phyloP scores from a whole-genome alignment of 1,140 invertebrate species.

The Drosophila setifemur region DNA sequence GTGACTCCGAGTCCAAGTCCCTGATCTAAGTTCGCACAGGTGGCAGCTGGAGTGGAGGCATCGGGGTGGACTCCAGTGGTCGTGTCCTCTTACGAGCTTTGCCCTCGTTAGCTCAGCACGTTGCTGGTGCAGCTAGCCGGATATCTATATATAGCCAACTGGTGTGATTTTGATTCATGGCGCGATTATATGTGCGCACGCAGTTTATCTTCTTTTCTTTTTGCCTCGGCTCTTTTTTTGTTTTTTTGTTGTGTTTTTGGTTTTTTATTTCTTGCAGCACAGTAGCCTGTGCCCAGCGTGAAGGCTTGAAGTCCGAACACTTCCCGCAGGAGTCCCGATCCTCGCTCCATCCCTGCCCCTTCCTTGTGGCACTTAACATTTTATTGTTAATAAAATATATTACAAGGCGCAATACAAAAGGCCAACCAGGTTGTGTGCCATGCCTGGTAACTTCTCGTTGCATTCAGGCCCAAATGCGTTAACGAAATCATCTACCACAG shows the following conservation, averaged over 20 bases:
- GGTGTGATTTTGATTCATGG: conserved; percentile 80
- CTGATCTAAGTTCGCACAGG: conserved; percentile 39
- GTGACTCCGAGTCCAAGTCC: conserved; percentile 1
- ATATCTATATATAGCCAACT: conserved; percentile 79
- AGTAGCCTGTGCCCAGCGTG: conserved; percentile 58
- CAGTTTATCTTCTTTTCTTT: conserved; percentile 76
- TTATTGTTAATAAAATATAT: conserved; percentile 81
- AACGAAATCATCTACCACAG: conserved; percentile 73
- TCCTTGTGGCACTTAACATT: conserved; percentile 75
- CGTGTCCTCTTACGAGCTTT: conserved; percentile 45
- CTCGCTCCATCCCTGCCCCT: conserved; percentile 1
- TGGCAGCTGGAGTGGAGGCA: conserved; percentile 22
- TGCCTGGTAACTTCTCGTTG: conserved; percentile 1
- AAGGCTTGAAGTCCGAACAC: conserved; percentile 40
- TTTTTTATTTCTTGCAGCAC: conserved; percentile 49
- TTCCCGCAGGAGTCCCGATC: conserved; percentile 21
- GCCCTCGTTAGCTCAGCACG: conserved; percentile 59
- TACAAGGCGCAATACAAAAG: conserved; percentile 76
- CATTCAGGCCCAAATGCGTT: conserved; percentile 60
- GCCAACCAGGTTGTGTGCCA: conserved; percentile 49
- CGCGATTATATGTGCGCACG: conserved; percentile 78
- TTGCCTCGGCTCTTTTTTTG: background rate
- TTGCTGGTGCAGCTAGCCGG: conserved; percentile 55
- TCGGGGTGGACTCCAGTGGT: background rate
- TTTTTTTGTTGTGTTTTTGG: background rate